Base-by-base conservation (phyloP, 2,797 vertebrate species). In the Syndactyla subalaris region DNA sequence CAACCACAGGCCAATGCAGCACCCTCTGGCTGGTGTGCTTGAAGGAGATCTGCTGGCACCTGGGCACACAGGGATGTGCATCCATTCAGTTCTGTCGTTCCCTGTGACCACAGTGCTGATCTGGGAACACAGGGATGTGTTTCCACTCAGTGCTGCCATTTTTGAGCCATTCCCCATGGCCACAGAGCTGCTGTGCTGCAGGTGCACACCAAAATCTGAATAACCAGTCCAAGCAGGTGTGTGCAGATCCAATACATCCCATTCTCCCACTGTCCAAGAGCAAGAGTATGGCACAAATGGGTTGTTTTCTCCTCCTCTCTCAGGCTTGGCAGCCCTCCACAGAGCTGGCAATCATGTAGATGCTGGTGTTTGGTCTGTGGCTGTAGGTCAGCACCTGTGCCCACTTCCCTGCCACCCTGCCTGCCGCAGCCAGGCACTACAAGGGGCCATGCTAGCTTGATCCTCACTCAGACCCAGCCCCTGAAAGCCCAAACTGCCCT, bases 341-440 rank as follows among this genome's bases (percentile, higher is more conserved):
- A 29, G 59, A 65, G 62, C 68, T 87, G 91, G 82, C 89, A 89
- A 34, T 57, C 4, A 0, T 7, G 65, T 1, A 1, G 77, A 72
- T 41, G 38, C 72, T 68, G 6, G 10, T 61, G 83, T 18, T 48
- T 12, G 39, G 57, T 67, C 26, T 1, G 4, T 72, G 76, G 89
- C 82, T 63, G 51, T 48, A 65, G 70, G 76, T 77, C 86, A 92
- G 77, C 59, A 79, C 93, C 84, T 67, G 57, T 57, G 71, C 59
- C 30, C 80, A 9, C 22, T 73, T 30, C 29, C 59, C 55, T 51
- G 49, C 27, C 55, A 9, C 13, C n/a, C 21, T 2, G 7, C 1
- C 0, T 2, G 4, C 77, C 20, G 48, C 51, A 63, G 29, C 20
- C 58, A 48, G 36, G 34, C 36, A 18, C 23, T 5, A 7, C 0